Evolutionary conservation across 2,113 vertebrate species (phyloP).

Genomic region (Nibea coibor): DNA sequence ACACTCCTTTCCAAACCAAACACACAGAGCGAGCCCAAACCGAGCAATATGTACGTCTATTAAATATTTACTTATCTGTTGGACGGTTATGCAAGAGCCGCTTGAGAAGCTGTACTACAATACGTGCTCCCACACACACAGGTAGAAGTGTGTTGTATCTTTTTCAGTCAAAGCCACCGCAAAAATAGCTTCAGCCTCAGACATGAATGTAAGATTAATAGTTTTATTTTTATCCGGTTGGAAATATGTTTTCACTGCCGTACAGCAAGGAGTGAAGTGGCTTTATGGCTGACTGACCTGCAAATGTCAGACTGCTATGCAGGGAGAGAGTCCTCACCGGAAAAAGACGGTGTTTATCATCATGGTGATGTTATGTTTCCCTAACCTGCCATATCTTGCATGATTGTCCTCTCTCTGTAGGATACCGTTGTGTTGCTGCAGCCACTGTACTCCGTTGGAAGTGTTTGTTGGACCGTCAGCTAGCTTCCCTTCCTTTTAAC

Average conservation of each 20-base stretch:
- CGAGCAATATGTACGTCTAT: conserved; percentile 27
- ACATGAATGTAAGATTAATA: conserved; percentile 28
- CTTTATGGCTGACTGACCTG: neutral
- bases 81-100: conserved; percentile 41
- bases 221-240: neutral
- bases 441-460: neutral
- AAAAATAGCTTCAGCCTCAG: conserved; percentile 20
- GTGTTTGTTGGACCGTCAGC: neutral
- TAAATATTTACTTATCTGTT: conserved; percentile 71
- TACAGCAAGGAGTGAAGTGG: neutral
- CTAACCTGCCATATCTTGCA: neutral
- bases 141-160: conserved; percentile 11
- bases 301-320: neutral
- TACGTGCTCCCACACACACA: neutral
- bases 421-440: neutral
- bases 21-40: conserved; percentile 33
- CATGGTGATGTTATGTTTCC: neutral
- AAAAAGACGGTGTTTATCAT: neutral
- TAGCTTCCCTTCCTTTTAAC: neutral
- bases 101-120: conserved; percentile 22
- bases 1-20: conserved; percentile 47
- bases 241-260: neutral
- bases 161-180: conserved; percentile 33
- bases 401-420: neutral
- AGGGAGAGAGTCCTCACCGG: neutral